phyloP scores from a whole-genome alignment of 2,113 vertebrate species.

The Mohoua ochrocephala region DNA sequence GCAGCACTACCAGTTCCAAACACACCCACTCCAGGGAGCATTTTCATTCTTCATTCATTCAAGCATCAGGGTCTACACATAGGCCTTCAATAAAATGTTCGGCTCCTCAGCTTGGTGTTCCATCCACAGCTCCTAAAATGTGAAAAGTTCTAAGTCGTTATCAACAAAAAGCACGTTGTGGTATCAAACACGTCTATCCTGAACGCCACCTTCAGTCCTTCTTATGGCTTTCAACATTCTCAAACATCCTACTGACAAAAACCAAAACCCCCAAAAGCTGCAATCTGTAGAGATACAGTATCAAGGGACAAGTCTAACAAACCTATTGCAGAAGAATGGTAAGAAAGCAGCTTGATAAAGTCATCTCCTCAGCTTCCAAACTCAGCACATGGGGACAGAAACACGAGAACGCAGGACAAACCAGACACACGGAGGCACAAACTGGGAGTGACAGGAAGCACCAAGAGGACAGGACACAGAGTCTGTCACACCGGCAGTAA shows the following conservation, averaged over 20 bases:
- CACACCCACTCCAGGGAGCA: slow-evolving; percentile 95
- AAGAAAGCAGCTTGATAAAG: neutral
- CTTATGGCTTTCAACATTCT: neutral
- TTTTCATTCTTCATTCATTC: slow-evolving; percentile 70
- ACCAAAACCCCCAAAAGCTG: neutral
- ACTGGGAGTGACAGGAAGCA: neutral
- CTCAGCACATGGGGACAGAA: neutral
- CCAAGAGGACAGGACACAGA: neutral
- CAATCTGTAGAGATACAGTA: neutral
- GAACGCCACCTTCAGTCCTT: neutral
- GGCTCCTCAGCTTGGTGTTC: neutral
- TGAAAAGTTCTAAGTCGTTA: neutral
- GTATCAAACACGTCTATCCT: neutral
- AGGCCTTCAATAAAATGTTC: neutral
- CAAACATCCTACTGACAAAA: neutral
- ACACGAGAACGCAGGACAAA: neutral
- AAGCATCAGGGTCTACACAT: neutral
- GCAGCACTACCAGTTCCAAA: slow-evolving; percentile 94
- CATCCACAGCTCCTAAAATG: slow-evolving; percentile 51
- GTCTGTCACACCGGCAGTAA: neutral
- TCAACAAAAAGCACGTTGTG: neutral
- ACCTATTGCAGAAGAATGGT: neutral
- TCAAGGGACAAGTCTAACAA: neutral
- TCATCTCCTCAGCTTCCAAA: neutral
- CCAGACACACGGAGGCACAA: neutral